Conservation (phyloP, 1,140 invertebrate species). For the Armadillidium nasatum region DNA sequence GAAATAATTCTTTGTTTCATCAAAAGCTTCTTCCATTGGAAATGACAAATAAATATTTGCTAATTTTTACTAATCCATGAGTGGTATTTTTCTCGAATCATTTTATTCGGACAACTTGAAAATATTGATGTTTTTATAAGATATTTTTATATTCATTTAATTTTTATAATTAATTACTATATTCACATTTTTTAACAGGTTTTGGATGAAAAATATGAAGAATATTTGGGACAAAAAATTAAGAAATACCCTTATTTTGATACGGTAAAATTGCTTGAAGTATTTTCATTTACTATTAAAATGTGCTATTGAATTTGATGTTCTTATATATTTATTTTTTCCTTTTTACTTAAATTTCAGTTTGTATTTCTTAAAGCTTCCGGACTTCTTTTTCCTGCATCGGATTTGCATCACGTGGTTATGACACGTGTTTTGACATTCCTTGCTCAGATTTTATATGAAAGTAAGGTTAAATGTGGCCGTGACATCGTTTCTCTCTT, state of each 20-base stretch:
- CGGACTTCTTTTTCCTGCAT: conserved; percentile 51
- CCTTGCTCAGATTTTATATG: conserved; percentile 50
- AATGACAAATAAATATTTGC: too few species aligned
- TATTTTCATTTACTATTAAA: not conserved
- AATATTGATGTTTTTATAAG: too few species aligned
- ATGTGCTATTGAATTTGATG: not conserved
- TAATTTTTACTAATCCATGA: too few species aligned
- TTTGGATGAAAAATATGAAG: conserved; percentile 67
- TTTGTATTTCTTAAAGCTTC: conserved; percentile 52
- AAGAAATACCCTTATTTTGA: conserved; percentile 63
- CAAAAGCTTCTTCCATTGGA: too few species aligned
- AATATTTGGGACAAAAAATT: conserved; percentile 60
- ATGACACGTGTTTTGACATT: conserved; percentile 53
- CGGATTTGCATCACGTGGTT: conserved; percentile 53
- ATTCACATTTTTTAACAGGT: conserved; percentile 57
- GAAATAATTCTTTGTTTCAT: too few species aligned
- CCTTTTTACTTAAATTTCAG: conserved; percentile 46
- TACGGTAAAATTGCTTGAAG: conserved; percentile 56
- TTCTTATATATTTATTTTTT: not conserved
- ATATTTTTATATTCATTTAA: too few species aligned
- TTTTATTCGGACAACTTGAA: not conserved
- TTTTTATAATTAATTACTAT: too few species aligned
- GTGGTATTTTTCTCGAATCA: too few species aligned
- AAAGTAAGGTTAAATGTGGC: conserved; percentile 25
- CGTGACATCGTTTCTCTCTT: conserved; percentile 37